Conservation (phyloP, 2,113 vertebrate genomes). For the Rana temporaria region DNA sequence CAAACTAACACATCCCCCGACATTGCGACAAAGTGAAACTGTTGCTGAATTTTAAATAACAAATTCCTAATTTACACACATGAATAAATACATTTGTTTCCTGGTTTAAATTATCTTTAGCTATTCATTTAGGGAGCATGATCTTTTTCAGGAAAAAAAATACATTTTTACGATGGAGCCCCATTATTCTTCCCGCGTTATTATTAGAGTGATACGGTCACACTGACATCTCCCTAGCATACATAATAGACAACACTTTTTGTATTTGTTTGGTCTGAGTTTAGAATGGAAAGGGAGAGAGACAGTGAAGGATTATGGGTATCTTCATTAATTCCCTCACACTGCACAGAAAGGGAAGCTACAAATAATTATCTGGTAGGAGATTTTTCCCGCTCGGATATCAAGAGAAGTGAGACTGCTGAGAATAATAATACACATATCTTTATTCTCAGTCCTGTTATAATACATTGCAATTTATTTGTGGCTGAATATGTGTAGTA, state of each 20-base stretch:
- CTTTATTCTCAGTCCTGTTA: neutral
- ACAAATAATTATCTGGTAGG: constrained; percentile 14
- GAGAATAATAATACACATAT: neutral
- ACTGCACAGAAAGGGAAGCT: constrained; percentile 3
- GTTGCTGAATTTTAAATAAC: too few relatives aligned
- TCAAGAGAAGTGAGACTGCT: neutral
- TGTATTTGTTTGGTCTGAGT: neutral
- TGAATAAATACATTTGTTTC: constrained; percentile 4
- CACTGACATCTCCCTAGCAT: neutral
- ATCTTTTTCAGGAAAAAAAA: neutral
- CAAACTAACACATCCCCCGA: too few relatives aligned
- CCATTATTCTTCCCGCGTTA: neutral
- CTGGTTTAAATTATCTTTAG: neutral
- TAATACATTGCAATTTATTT: neutral
- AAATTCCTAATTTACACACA: neutral
- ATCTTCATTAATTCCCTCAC: constrained; percentile 27
- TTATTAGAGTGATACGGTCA: neutral
- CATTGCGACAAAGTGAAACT: too few relatives aligned
- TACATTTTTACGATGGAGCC: neutral
- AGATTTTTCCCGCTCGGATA: neutral
- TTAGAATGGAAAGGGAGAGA: neutral
- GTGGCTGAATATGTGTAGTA: neutral
- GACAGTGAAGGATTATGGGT: neutral
- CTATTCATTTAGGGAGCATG: neutral
- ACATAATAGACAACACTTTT: neutral